A percentile compares a stretch with the other conserved stretches of the same genome.
Conservation (phyloP, 1,140 invertebrate species). For the Pogonomyrmex californicus region DNA sequence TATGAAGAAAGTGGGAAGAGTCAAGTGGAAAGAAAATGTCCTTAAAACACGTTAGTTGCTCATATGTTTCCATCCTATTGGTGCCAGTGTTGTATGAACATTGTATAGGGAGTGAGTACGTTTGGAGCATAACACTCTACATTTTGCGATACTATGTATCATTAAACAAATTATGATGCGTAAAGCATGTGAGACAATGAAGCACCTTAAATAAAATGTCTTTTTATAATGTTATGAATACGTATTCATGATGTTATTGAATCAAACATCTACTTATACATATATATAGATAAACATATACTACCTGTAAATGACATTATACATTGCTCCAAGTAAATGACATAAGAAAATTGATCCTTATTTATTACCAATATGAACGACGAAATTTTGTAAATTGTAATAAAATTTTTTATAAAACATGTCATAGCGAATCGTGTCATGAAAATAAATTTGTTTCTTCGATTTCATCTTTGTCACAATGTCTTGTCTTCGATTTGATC, state of each 20-base stretch:
- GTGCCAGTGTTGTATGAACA: conserved; percentile 60
- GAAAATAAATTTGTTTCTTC: conserved; percentile 36
- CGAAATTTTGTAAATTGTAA: conserved; percentile 72
- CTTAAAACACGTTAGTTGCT: conserved; percentile 84
- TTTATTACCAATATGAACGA: conserved; percentile 62
- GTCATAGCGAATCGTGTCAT: conserved; percentile 44
- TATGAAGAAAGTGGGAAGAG: conserved; percentile 95
- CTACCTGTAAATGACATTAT: conserved; percentile 45
- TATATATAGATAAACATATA: conserved; percentile 55
- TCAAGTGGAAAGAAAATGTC: conserved; percentile 94
- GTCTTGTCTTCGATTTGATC: background rate
- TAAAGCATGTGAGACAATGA: conserved; percentile 16
- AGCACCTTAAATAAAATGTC: conserved; percentile 36
- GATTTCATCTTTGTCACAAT: background rate
- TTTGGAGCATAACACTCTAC: conserved; percentile 25
- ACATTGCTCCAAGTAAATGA: conserved; percentile 37
- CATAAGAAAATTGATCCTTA: conserved; percentile 33
- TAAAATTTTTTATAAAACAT: conserved; percentile 72
- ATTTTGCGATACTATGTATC: conserved; percentile 29
- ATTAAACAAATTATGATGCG: conserved; percentile 26
- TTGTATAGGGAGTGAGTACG: conserved; percentile 34
- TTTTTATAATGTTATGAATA: conserved; percentile 49
- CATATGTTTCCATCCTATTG: conserved; percentile 36
- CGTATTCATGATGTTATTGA: conserved; percentile 21
- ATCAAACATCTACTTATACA: background rate